Evolutionary conservation across 2,113 vertebrate genomes (phyloP).

Genomic region (Phyllostomus hastatus): DNA sequence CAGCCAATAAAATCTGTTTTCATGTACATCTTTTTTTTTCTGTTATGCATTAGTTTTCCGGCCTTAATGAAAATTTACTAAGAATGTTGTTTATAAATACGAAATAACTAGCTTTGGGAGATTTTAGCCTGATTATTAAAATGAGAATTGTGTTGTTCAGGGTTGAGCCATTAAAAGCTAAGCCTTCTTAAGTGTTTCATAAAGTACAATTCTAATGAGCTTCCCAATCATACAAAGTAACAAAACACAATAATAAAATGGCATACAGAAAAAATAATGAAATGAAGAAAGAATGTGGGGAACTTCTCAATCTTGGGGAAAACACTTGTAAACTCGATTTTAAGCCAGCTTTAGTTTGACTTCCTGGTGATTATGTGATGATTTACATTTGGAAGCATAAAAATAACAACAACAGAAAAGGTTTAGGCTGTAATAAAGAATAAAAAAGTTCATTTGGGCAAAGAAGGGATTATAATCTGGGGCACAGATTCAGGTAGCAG

Average conservation of each 20-base stretch:
- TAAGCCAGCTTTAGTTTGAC: not conserved
- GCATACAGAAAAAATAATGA: not conserved
- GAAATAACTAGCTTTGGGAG: not conserved
- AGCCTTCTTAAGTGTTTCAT: constrained; percentile 7
- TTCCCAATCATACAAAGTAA: not conserved
- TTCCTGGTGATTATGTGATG: not conserved
- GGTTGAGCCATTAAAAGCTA: not conserved
- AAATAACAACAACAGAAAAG: not conserved
- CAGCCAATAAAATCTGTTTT: constrained; percentile 48
- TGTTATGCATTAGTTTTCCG: not conserved
- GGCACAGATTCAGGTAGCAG: not conserved
- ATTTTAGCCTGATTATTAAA: constrained; percentile 25
- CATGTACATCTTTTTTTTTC: not conserved
- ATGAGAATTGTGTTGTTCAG: not conserved
- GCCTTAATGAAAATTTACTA: constrained; percentile 7
- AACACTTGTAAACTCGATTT: not conserved
- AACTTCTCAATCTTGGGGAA: not conserved
- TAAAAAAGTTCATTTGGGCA: not conserved
- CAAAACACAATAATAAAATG: constrained; percentile 29
- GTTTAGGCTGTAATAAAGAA: not conserved
- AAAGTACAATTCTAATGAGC: constrained; percentile 27
- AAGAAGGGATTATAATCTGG: not conserved
- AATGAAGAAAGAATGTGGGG: not conserved
- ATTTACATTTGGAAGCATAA: not conserved
- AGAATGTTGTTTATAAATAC: not conserved